Base-by-base conservation (phyloP, 1,140 invertebrate genomes). In the Venustaconcha ellipsiformis region DNA sequence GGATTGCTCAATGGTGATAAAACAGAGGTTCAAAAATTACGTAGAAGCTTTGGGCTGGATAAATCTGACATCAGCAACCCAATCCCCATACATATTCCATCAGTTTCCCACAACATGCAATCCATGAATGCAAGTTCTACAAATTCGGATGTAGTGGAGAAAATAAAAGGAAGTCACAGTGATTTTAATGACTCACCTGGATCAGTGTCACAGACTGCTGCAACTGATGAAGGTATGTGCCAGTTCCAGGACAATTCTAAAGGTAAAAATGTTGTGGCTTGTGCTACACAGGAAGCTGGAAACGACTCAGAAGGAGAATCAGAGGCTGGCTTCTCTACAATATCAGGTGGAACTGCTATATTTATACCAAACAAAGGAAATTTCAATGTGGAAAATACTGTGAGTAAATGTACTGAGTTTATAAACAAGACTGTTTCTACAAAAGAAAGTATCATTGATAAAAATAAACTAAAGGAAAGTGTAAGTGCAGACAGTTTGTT, bases 401-500 rank as follows among this genome's bases (percentile, higher is more conserved):
- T 37, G 37, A 37, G 37, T 37, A 37, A 37, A 37, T 37, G 37
- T 37, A 5, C 37, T 37, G 37, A 37, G 2, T 37, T 37, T 37
- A 8, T 37, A 37, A 37, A 37, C 37, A 37, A 37, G 37, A 4
- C 37, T 37, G 8, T 37, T 37, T 37, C 8, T 37, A 37, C 37
- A 37, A 37, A 37, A 37, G 37, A 37, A 2, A n/a, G 37, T 37
- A 37, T 6, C 37, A 37, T 6, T 37, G 37, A 37, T 37, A 37
- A 37, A 37, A 3, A 5, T 37, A 37, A 37, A 37, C 37, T 37
- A 37, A 37, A 5, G 37, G 37, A 37, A 37, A 37, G 37, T 37
- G 37, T 37, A 37, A 87, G 85, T 69, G 80, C 77, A 57, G 85
- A 87, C 60, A 84, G 84, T 67, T 73, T 87, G 62, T 57, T 86